phyloP scores from a whole-genome alignment of 2,113 vertebrate species.

The Tyrannus savana region DNA sequence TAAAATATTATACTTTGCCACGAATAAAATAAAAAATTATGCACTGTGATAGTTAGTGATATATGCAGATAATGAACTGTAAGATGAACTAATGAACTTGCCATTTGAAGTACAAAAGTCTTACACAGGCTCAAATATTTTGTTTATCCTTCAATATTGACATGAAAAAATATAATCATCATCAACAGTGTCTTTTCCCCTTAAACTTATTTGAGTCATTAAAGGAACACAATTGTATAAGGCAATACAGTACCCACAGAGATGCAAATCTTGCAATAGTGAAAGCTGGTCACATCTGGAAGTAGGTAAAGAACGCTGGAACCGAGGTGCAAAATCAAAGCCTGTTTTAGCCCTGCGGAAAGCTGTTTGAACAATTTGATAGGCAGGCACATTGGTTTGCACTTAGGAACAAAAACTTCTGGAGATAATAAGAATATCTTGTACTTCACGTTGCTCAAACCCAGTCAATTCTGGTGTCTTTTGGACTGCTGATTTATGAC shows the following conservation, averaged over 20 bases:
- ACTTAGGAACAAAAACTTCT: not conserved
- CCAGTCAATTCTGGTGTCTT: not conserved
- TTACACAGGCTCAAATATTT: not conserved
- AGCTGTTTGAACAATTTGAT: not conserved
- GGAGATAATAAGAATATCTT: not conserved
- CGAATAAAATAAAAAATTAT: not conserved
- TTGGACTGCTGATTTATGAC: not conserved
- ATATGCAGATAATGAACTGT: not conserved
- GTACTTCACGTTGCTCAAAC: not conserved
- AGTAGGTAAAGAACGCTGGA: not conserved
- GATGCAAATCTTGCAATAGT: not conserved
- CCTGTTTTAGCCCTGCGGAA: not conserved
- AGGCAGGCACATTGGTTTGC: not conserved
- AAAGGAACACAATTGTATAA: not conserved
- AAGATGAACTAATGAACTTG: not conserved
- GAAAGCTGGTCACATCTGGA: not conserved
- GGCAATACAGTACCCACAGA: not conserved
- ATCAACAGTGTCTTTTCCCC: not conserved
- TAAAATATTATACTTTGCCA: not conserved
- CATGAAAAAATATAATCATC: not conserved
- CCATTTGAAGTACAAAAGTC: not conserved
- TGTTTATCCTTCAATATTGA: not conserved
- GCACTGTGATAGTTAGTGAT: not conserved
- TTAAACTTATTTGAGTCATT: not conserved
- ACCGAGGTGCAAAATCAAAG: conserved; percentile 4